These are phyloP conservation scores for Leptopilina myrica DNA, from an alignment of 2,888 invertebrate species.

Conservation along the genomic window DNA sequence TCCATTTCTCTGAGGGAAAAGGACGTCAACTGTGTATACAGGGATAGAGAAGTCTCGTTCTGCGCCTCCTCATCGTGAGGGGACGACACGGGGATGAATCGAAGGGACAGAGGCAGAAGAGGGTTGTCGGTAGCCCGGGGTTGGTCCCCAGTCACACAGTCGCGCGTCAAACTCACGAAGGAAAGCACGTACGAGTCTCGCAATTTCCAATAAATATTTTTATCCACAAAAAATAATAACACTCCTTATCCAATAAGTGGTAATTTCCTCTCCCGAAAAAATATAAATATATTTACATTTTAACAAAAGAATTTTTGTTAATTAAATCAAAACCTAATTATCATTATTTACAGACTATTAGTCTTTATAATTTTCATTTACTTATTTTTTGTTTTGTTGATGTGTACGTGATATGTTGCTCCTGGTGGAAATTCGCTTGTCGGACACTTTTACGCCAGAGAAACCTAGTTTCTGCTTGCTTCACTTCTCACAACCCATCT, in stretches of 20 bases:
- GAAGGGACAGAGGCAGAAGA: constrained; percentile 72
- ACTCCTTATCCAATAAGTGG: background rate
- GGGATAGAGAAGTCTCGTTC: constrained; percentile 49
- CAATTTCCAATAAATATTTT: background rate
- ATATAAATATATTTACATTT: background rate
- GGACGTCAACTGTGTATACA: constrained; percentile 47
- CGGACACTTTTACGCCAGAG: constrained; percentile 33
- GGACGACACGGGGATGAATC: constrained; percentile 52
- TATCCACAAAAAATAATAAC: too few species aligned
- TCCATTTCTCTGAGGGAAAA: constrained; percentile 50
- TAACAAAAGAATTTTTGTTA: background rate
- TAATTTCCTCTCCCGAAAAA: background rate
- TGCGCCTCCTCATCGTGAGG: constrained; percentile 27
- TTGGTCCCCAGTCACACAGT: constrained; percentile 74
- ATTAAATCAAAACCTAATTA: too few species aligned
- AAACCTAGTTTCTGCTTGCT: constrained; percentile 41
- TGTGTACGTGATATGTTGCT: background rate
- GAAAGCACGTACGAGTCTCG: constrained; percentile 65
- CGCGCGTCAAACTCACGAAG: constrained; percentile 74
- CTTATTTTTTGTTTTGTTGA: too few species aligned
- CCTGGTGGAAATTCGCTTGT: constrained; percentile 24
- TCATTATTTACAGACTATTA: background rate
- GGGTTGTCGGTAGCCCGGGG: constrained; percentile 74
- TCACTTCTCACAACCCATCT: background rate
- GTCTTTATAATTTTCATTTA: too few species aligned